Percentiles rank a stretch among this genome's conserved stretches.
These are phyloP conservation scores for Cnemophilus loriae DNA, from an alignment of 2,113 vertebrate species.

Conservation along the genomic window DNA sequence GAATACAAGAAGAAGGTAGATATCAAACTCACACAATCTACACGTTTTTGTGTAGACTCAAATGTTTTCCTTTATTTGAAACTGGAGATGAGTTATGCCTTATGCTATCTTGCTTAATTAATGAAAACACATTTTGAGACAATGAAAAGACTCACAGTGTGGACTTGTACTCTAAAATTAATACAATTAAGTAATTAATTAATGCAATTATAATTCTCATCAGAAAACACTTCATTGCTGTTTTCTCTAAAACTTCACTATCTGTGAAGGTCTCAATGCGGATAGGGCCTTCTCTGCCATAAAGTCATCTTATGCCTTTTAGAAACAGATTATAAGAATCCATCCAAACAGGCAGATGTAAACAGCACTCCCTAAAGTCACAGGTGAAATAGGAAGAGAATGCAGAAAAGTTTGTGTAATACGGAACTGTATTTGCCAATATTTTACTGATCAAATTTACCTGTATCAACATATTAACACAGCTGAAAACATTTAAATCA, in stretches of 20 bases:
- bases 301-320: neutral
- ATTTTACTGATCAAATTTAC: neutral
- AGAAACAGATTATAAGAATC: neutral
- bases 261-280: neutral
- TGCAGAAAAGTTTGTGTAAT: neutral
- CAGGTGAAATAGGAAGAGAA: neutral
- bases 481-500: neutral
- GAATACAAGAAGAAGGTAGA: neutral
- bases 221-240: neutral
- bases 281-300: neutral
- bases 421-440: neutral
- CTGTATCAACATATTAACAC: neutral
- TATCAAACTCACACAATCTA: neutral
- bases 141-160: neutral
- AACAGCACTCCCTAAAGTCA: neutral
- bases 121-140: neutral
- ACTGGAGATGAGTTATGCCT: neutral
- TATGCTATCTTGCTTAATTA: neutral
- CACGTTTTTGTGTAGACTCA: neutral
- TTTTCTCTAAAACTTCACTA: neutral
- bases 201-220: neutral
- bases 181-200: neutral
- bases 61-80: neutral
- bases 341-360: neutral
- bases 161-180: neutral